Evolutionary conservation across 2,888 invertebrate genomes (phyloP).

Genomic region (Eilema depressum): DNA sequence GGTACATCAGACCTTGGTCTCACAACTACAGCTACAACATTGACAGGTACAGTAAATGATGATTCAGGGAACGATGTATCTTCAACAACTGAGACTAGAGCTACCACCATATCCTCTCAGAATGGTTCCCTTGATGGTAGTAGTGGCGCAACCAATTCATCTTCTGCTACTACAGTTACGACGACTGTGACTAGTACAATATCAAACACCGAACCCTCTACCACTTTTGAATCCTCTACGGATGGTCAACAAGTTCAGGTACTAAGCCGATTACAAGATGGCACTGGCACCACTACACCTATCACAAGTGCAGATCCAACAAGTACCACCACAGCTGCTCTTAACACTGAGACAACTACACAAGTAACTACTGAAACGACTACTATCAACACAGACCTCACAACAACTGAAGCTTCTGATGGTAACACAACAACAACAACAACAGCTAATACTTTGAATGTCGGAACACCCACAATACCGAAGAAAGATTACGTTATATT

Average conservation of each 20-base stretch:
- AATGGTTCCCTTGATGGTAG: conserved; percentile 35
- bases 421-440: conserved; percentile 59
- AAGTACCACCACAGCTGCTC: conserved; percentile 55
- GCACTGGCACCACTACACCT: conserved; percentile 25
- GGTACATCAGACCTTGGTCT: conserved; percentile 45
- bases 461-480: conserved; percentile 73
- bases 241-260: conserved; percentile 39
- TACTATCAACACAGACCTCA: conserved; percentile 50
- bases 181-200: conserved; percentile 31
- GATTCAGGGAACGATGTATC: conserved; percentile 13
- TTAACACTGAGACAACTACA: conserved; percentile 59
- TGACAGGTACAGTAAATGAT: conserved; percentile 28
- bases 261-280: conserved; percentile 44
- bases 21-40: conserved; percentile 37
- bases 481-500: conserved; percentile 91
- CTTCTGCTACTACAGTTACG: conserved; percentile 33
- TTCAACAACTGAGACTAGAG: conserved; percentile 39
- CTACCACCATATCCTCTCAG: conserved; percentile 30
- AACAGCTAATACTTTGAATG: conserved; percentile 60
- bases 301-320: conserved; percentile 36
- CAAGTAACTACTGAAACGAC: conserved; percentile 55
- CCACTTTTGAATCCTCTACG: conserved; percentile 47
- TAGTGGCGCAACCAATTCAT: conserved; percentile 37
- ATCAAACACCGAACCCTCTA: conserved; percentile 40
- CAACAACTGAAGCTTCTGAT: conserved; percentile 56